Base-by-base conservation (phyloP, 2,888 invertebrate species). In the Hyposoter didymator region DNA sequence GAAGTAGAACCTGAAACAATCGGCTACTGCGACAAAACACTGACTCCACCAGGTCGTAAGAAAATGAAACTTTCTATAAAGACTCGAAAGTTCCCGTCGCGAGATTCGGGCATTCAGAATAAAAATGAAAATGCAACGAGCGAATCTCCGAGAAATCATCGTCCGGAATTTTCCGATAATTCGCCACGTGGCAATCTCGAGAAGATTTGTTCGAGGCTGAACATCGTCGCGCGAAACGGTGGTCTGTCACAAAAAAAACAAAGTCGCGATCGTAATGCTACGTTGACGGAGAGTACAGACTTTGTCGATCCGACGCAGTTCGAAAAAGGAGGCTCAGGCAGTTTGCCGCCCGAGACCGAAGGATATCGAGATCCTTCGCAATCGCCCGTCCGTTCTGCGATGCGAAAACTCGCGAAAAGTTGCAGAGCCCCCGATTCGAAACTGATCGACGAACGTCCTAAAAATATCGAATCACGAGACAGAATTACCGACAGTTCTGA, bases 11-110 rank as follows among this genome's bases (percentile, higher is more conserved):
- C 28, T 4, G 69, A 78, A 55, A 69, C 52, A 10, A 17, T 55
- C 10, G 67, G 47, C 19, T 67, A 67, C 32, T n/a, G 14, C 2
- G 35, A 55, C 32, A 28, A 28, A 45, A 28, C 55, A 8, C 22
- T 5, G 4, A 76, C 76, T 8, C 76, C 76, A 10, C 64, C 76
- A 8, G 22, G 59, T 22, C 66, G 35, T 22, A 78, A 78, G 43
- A 78, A 67, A 55, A 55, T 43, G 17, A 8, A 8, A 39, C 49
- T 52, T 3, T 5, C 45, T 5, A 43, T 49, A 7, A 66, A 76
- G 39, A 35, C 75, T 19, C 39, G 66, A 7, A 64, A 62, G 22
- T 67, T 76, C 10, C 49, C 6, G 0, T 10, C 52, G 10, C 49
- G n/a, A 8, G 17, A 10, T 14, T 52, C 12, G 59, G 4, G 12